Evolutionary conservation across 2,113 vertebrate species (phyloP), one percentile per base, ranked within the genome.

Genomic region (Sus scrofa): DNA sequence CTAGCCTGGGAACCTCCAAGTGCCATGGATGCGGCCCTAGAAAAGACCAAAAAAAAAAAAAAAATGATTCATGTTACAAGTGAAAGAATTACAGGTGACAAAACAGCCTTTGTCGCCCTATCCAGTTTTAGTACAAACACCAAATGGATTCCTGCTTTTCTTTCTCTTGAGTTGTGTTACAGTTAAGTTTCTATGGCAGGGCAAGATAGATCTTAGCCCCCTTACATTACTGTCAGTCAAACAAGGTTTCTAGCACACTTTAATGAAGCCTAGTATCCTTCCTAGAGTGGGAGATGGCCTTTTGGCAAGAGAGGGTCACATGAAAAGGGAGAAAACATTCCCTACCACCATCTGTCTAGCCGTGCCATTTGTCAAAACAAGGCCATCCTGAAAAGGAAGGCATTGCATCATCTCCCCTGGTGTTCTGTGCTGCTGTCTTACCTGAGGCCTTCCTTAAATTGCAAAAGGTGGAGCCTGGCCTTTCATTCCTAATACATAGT

Each of bases 251-350:
- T 70, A 60, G 52, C 70, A 63, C 20, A 62, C 52, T 67, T 74
- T 13, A 78, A 87, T 50, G 32, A 96, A 34, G 14, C 11, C 60
- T 34, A 37, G 65, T 32, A 50, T 68, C 50, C 22, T 68, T 88
- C 52, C 73, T 63, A 26, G 44, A 94, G 18, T 9, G 7, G 56
- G 56, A 94, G 27, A 20, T 63, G 26, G 56, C 11, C 24, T 92
- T 97, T 73, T 87, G 81, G 70, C 88, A 95, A 96, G 68, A 94
- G 6, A 50, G 15, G 39, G 74, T 89, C 68, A 71, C 37, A 74
- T 56, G 91, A 62, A 95, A 89, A 77, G 83, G n/a, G 73, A 95
- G 44, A 32, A 63, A 89, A 24, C 62, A 30, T 86, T 91, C 77
- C 74, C 84, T 83, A 44, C 79, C 34, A 58, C n/a, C 56, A 90